phyloP scores from a whole-genome alignment of 2,797 vertebrate species.

The Babyrousa celebensis region DNA sequence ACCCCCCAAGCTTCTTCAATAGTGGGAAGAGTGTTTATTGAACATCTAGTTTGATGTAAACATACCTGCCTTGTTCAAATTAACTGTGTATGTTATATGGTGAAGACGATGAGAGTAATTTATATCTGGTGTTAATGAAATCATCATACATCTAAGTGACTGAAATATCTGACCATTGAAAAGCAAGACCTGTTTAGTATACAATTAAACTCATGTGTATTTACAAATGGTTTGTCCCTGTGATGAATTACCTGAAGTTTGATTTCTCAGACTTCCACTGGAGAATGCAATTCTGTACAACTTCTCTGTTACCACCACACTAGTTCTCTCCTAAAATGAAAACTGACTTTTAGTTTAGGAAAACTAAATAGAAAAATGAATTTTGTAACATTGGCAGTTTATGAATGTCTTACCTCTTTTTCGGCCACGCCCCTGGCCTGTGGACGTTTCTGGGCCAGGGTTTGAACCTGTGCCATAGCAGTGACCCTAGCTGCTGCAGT shows the following conservation, averaged over 20 bases:
- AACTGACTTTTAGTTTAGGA: slow-evolving; percentile 16
- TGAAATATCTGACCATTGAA: background rate
- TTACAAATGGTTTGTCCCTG: slow-evolving; percentile 40
- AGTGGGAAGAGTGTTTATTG: slow-evolving; percentile 2
- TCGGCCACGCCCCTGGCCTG: no score
- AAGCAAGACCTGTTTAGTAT: slow-evolving; percentile 14
- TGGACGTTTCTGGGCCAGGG: no score
- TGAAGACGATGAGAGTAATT: slow-evolving; percentile 47
- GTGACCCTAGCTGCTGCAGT: no score
- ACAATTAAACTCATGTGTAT: background rate
- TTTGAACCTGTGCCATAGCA: no score
- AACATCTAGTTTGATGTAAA: slow-evolving; percentile 17
- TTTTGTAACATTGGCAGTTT: slow-evolving; percentile 35
- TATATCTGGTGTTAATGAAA: slow-evolving; percentile 57
- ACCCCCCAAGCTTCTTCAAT: background rate
- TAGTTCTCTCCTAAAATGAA: slow-evolving; percentile 22
- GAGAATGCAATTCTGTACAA: background rate
- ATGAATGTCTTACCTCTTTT: background rate
- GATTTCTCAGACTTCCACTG: slow-evolving; percentile 22
- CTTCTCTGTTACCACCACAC: background rate
- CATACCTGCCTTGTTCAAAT: slow-evolving; percentile 7
- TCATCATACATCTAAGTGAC: background rate
- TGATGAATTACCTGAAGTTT: slow-evolving; percentile 16
- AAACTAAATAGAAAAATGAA: slow-evolving; percentile 30
- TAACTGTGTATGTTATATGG: background rate